Conservation (phyloP, 2,113 vertebrate species). For the Oryzias woworae region DNA sequence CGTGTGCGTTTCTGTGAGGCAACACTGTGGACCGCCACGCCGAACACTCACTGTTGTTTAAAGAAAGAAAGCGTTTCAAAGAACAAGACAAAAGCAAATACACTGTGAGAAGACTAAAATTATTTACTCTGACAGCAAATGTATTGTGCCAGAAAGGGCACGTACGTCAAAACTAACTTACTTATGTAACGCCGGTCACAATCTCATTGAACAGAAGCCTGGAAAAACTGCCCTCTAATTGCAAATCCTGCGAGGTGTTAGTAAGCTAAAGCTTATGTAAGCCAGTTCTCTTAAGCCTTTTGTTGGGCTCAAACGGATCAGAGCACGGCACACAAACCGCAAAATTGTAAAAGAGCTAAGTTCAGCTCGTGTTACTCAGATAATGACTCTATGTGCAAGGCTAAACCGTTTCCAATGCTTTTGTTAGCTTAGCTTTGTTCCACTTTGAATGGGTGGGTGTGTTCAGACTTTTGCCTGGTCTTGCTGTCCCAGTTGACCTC, state of each 20-base stretch:
- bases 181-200: constrained; percentile 15
- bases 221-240: constrained; percentile 25
- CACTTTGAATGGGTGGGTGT: constrained; percentile 9
- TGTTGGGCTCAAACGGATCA: constrained; percentile 25
- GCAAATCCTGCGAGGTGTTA: constrained; percentile 26
- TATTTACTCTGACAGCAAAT: constrained; percentile 29
- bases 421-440: constrained; percentile 4
- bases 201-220: constrained; percentile 27
- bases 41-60: constrained; percentile 21
- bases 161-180: constrained; percentile 26
- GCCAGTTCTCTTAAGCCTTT: constrained; percentile 2
- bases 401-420: constrained; percentile 6
- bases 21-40: constrained; percentile 20
- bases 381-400: constrained; percentile 19
- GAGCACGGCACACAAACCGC: constrained; percentile 24
- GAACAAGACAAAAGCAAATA: constrained; percentile 11
- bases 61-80: not conserved
- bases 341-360: constrained; percentile 15
- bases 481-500: not conserved
- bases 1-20: constrained; percentile 4
- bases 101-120: constrained; percentile 25
- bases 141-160: constrained; percentile 16
- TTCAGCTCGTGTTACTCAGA: constrained; percentile 22
- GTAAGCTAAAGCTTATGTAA: constrained; percentile 19
- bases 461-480: not conserved